These are phyloP conservation scores for Setipinna tenuifilis DNA, from an alignment of 2,797 vertebrate genomes.

Conservation along the genomic window DNA sequence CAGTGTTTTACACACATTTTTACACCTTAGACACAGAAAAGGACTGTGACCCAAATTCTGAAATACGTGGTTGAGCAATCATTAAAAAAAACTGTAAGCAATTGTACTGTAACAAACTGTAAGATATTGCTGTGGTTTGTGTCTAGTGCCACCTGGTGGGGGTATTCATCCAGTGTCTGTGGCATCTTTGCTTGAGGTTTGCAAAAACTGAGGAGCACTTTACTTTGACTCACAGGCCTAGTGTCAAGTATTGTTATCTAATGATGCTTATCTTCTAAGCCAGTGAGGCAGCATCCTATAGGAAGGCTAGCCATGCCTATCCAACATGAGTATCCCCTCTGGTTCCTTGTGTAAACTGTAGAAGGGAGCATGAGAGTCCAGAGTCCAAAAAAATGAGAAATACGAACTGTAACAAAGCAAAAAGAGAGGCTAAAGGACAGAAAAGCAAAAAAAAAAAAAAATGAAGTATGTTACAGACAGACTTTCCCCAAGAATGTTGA, in stretches of 20 bases:
- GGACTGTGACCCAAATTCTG: too few relatives aligned
- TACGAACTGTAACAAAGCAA: constrained; percentile 78
- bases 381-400: constrained; percentile 70
- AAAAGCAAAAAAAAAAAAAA: constrained; percentile 77
- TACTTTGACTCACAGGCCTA: constrained; percentile 11
- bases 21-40: too few relatives aligned
- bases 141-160: background rate
- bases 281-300: background rate
- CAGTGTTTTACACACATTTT: too few relatives aligned
- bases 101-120: too few relatives aligned
- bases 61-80: too few relatives aligned
- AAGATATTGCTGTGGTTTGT: constrained; percentile 12
- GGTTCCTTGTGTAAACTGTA: constrained; percentile 27
- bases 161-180: background rate
- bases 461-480: constrained; percentile 71
- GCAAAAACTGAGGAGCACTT: constrained; percentile 30
- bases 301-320: background rate
- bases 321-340: background rate
- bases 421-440: constrained; percentile 77
- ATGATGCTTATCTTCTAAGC: background rate
- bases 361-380: constrained; percentile 67
- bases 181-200: constrained; percentile 14
- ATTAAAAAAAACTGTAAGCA: too few relatives aligned
- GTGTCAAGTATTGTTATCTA: constrained; percentile 35
- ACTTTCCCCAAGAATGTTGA: background rate